These are phyloP conservation scores for Hozukius guyotensis DNA, from an alignment of 2,797 vertebrate genomes.

Conservation along the genomic window DNA sequence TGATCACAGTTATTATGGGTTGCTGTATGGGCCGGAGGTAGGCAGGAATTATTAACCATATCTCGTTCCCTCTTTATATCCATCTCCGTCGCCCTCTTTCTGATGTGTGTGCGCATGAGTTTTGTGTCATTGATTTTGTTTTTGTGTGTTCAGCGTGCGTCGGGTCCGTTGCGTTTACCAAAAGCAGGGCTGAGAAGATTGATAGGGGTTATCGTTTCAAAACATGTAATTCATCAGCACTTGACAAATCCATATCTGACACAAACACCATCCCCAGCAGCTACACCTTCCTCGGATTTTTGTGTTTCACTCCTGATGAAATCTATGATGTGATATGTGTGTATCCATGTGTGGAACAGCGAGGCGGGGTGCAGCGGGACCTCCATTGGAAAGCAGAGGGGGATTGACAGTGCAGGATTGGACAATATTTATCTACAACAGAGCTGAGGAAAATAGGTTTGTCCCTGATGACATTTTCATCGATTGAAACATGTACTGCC, in stretches of 20 bases:
- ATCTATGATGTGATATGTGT: conserved; percentile 56
- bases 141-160: conserved; percentile 30
- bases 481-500: conserved; percentile 79
- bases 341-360: conserved; percentile 24
- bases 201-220: conserved; percentile 68
- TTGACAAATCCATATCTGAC: conserved; percentile 77
- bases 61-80: conserved; percentile 24
- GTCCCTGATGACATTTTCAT: conserved; percentile 85
- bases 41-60: conserved; percentile 41
- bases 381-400: conserved; percentile 55
- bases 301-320: conserved; percentile 68
- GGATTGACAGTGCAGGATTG: conserved; percentile 74
- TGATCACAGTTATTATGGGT: conserved; percentile 59
- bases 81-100: conserved; percentile 38
- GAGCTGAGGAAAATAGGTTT: conserved; percentile 80
- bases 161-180: conserved; percentile 33
- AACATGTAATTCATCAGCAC: conserved; percentile 75
- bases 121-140: conserved; percentile 51
- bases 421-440: conserved; percentile 81
- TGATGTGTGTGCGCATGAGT: conserved; percentile 8
- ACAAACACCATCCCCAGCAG: conserved; percentile 52
- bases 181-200: conserved; percentile 63
- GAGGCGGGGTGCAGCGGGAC: not conserved
- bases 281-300: conserved; percentile 32
- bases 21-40: not conserved